Evolutionary conservation across 2,888 invertebrate species (phyloP), one percentile per base, ranked within the genome.

Genomic region (Melanostoma scalare): DNA sequence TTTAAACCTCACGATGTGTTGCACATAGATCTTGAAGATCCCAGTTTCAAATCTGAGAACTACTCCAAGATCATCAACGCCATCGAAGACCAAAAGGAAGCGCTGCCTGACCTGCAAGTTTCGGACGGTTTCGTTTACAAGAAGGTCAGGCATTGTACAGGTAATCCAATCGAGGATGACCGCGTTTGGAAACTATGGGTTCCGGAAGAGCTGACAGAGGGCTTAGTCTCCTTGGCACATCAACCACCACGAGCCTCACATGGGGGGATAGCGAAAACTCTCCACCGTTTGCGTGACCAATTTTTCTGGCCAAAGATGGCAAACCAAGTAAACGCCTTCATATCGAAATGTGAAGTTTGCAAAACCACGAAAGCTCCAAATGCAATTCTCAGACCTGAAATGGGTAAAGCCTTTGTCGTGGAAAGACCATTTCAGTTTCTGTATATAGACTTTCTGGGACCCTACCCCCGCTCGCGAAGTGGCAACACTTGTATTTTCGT

Each of bases 351-450:
- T 31, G 42, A 67, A 10, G 31, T 9, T 1, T 53, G 67, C 40
- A 53, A 67, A 6, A n/a, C 9, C 8, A 33, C n/a, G 1, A 67
- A 67, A 10, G 53, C 67, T 0, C 52, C 67, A 1, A 68, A 68
- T 2, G 4, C 2, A 2, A 55, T 4, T 3, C n/a, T 56, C 0
- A 31, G 65, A 46, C 86, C 86, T 30, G 79, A 72, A 1, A 85
- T 86, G 81, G 78, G 80, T 0, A 46, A 63, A 40, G 55, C 35
- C 0, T 42, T 60, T 3, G 40, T 50, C 0, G 56, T 65, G 0
- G 31, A 67, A 2, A 10, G 80, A n/a, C 76, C 86, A 1, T 80
- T 85, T 46, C 80, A 86, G 20, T 61, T 72, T 8, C 1, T 86
- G 0, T 82, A 74, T 40, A 36, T 86, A 0, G 82, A 86, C 20